A percentile compares a stretch with the other conserved stretches of the same genome.
Conservation (phyloP, 2,113 vertebrate genomes). For the Apteryx mantelli region DNA sequence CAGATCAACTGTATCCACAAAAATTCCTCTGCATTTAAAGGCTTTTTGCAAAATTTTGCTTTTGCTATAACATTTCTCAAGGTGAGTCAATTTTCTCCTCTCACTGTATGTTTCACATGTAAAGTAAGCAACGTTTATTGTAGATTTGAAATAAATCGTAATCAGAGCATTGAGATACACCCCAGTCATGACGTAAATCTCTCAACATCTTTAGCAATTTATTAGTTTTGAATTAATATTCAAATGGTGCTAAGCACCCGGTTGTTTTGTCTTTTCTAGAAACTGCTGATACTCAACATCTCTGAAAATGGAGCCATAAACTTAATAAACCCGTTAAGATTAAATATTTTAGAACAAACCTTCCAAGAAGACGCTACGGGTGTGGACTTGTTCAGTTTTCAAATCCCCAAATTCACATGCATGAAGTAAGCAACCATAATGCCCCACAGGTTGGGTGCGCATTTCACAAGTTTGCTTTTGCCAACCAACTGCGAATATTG, state of each 20-base stretch:
- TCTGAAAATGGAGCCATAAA: conserved; percentile 30
- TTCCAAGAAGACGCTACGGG: conserved; percentile 36
- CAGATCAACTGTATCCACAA: conserved; percentile 51
- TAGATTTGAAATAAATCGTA: neutral
- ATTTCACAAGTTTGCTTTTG: neutral
- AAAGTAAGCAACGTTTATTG: neutral
- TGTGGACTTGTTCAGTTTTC: neutral
- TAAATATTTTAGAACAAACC: neutral
- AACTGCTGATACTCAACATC: neutral
- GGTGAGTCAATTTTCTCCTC: neutral
- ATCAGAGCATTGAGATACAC: neutral
- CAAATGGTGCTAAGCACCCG: neutral
- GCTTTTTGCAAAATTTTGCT: conserved; percentile 37
- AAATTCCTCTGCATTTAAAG: conserved; percentile 55
- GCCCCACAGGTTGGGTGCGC: conserved; percentile 31
- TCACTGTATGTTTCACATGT: neutral
- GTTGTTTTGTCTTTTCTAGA: neutral
- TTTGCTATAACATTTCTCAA: conserved; percentile 52
- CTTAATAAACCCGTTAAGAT: conserved; percentile 10
- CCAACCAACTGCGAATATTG: neutral
- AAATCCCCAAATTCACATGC: conserved; percentile 15
- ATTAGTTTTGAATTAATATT: neutral
- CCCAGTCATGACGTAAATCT: neutral
- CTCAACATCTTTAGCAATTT: neutral
- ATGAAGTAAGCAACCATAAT: conserved; percentile 34